Evolutionary conservation across 2,113 vertebrate genomes (phyloP), one percentile per base, ranked within the genome.

Genomic region (Leptocoma aspasia): DNA sequence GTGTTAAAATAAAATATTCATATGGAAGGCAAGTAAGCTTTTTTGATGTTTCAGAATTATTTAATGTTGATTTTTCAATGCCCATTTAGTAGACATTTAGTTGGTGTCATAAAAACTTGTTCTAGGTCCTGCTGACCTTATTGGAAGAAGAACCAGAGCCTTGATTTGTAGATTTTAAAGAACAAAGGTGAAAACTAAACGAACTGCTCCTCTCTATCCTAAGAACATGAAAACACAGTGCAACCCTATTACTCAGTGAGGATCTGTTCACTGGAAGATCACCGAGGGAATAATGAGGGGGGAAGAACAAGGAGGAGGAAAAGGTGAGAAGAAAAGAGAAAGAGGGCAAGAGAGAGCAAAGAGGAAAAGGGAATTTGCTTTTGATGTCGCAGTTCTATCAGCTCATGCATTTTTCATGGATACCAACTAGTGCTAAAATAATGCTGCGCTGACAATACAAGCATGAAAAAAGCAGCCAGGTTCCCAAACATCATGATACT

Each of bases 331-430:
- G 75, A 94, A 92, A 92, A 95, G 83, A 91, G 91, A 85, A 87
- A 76, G 49, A 77, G 95, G 82, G 94, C 87, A 94, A 90, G 92
- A 88, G 93, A 86, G 94, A 94, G 95, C 82, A 92, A 92, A 94
- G 78, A 89, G 90, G 64, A 53, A 90, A 95, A 64, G 60, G 80
- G 69, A 92, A 90, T 82, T 88, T 90, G 93, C 88, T 96, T 97
- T 97, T 97, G 95, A 97, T 97, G 93, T 96, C 94, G 90, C 76
- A 89, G 60, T 95, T 97, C 94, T 95, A 92, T 94, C 95, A 93
- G 42, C 93, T 96, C 93, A 96, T 97, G 96, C 88, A 97, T 97
- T 96, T 97, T 97, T 96, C 96, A 97, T 97, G 86, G 90, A 4
- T 78, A 91, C 92, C 88, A 78, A 78, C 90, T 64, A 83, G 80